phyloP scores from a whole-genome alignment of 37 sponge, comb jelly and placozoan species.

The Halichondria panicea region DNA sequence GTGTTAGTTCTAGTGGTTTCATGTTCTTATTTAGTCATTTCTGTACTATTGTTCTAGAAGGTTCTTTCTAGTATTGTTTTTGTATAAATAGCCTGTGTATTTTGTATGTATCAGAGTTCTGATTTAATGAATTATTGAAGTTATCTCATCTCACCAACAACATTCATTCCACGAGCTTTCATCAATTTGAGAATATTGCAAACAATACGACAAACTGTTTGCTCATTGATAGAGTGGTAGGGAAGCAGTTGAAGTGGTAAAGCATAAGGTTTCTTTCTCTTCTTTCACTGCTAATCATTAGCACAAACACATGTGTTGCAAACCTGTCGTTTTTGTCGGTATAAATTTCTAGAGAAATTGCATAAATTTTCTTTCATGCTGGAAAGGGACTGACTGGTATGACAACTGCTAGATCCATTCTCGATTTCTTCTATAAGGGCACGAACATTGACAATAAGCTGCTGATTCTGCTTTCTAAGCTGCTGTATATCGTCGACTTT shows the following conservation, averaged over 20 bases:
- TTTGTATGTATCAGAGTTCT: no score
- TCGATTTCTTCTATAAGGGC: no score
- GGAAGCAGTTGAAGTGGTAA: slow-evolving; percentile 29
- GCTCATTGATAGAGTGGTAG: background rate
- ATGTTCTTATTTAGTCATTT: no score
- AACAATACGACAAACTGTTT: background rate
- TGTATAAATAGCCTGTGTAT: no score
- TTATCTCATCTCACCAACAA: slow-evolving; percentile 8
- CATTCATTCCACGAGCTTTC: background rate
- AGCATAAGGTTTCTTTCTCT: slow-evolving; percentile 34
- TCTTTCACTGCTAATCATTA: slow-evolving; percentile 28
- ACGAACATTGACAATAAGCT: background rate
- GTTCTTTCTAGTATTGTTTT: no score
- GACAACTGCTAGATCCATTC: no score
- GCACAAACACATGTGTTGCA: slow-evolving; percentile 8
- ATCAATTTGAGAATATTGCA: slow-evolving; percentile 1
- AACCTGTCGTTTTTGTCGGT: background rate
- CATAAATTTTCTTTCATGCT: background rate
- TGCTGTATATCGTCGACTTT: no score
- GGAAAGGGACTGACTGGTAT: background rate
- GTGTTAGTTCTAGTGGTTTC: no score
- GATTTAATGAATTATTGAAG: no score
- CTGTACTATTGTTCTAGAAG: no score
- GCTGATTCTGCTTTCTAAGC: no score
- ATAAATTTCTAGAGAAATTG: background rate